These are phyloP conservation scores for Vimba vimba DNA, from an alignment of 2,113 vertebrate species.

Conservation along the genomic window DNA sequence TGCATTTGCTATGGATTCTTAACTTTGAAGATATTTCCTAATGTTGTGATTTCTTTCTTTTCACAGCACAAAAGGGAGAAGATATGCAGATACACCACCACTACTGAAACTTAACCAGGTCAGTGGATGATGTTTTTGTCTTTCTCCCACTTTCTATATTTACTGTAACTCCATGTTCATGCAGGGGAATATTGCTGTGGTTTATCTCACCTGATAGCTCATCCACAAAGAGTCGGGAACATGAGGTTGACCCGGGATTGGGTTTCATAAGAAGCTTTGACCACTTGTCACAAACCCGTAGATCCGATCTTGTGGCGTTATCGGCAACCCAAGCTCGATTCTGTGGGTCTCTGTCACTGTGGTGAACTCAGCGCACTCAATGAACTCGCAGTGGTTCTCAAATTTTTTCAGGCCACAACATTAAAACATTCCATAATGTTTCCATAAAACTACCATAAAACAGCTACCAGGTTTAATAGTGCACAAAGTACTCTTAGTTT, in stretches of 20 bases:
- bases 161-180: not conserved
- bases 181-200: slow-evolving; percentile 1
- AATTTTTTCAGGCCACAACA: not conserved
- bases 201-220: slow-evolving; percentile 19
- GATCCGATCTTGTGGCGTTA: slow-evolving; percentile 99
- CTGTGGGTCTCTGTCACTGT: slow-evolving; percentile 99
- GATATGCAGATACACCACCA: not conserved
- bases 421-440: not conserved
- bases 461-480: not conserved
- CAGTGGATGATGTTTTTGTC: not conserved
- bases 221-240: not conserved
- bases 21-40: not conserved
- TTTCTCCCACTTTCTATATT: not conserved
- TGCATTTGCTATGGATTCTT: not conserved
- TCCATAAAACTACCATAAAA: not conserved
- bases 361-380: slow-evolving; percentile 76
- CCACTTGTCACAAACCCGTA: slow-evolving; percentile 99
- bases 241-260: slow-evolving; percentile 58
- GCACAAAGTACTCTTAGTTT: not conserved
- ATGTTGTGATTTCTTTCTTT: slow-evolving; percentile 20
- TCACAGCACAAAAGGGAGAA: not conserved
- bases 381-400: slow-evolving; percentile 1
- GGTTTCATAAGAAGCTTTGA: slow-evolving; percentile 63
- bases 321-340: slow-evolving; percentile 94
- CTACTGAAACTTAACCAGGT: slow-evolving; percentile 22